Evolutionary conservation across 2,113 vertebrate species (phyloP), one percentile per base, ranked within the genome.

Genomic region (Pseudois nayaur): DNA sequence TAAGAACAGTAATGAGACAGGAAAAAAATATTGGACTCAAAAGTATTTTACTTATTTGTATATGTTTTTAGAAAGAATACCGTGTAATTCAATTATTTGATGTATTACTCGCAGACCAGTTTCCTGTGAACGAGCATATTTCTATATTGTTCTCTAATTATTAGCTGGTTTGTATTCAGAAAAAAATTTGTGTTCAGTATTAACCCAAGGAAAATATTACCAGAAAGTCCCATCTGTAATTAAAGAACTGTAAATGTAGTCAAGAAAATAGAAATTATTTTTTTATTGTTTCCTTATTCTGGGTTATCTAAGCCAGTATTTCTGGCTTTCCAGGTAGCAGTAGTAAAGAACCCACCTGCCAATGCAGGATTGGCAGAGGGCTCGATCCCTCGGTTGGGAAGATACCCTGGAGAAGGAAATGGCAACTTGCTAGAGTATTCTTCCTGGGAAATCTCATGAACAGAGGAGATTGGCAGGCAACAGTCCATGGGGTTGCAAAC

Each of bases 231-330:
- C 76, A 91, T 88, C 55, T 94, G 36, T 87, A 45, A 79, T 76
- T 79, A 93, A 14, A 96, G 33, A 87, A 23, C 87, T 88, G 4
- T 21, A 82, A 33, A 10, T 43, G 3, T 21, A 91, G 48, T 88
- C 54, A 88, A 74, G 79, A 94, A 94, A 96, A 85, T 1, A 93
- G 33, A 78, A 84, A 79, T 40, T 74, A 31, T 40, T 85, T 89
- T 90, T 87, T 92, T 55, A 89, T 45, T 93, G 85, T 23, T 92
- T 98, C 55, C 60, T 67, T 88, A 87, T n/a, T 82, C 94, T 60
- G 76, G 54, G 25, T 45, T 57, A 91, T 82, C 43, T 82, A 86
- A 86, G 55, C 64, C 76, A 93, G 81, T 45, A 89, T 78, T 93
- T 87, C 52, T 87, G 23, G 71, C 40, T 76, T 76, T 40, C 71